A percentile compares a stretch with the other conserved stretches of the same genome.
Evolutionary conservation across 1,140 invertebrate genomes (phyloP).

Genomic region (Drosophila quadrilineata): DNA sequence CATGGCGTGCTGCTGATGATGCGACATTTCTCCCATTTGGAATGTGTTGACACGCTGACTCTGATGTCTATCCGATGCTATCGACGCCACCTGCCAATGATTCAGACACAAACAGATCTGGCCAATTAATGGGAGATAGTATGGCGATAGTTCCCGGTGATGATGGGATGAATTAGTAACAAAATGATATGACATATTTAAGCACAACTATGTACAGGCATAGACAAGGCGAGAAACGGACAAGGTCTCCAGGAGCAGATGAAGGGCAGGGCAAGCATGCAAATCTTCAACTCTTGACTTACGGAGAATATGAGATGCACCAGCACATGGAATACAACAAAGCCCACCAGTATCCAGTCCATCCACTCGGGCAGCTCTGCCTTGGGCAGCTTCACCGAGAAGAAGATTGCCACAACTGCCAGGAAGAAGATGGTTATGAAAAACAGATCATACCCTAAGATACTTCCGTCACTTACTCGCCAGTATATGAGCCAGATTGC

Average conservation of each 20-base stretch:
- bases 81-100: slow-evolving; percentile 86
- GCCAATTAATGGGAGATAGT: slow-evolving; percentile 56
- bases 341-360: slow-evolving; percentile 92
- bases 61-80: slow-evolving; percentile 87
- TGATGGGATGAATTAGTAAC: slow-evolving; percentile 65
- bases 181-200: slow-evolving; percentile 64
- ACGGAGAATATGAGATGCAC: slow-evolving; percentile 95
- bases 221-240: slow-evolving; percentile 59
- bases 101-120: slow-evolving; percentile 79
- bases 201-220: slow-evolving; percentile 55
- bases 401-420: slow-evolving; percentile 95
- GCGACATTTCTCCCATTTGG: slow-evolving; percentile 90
- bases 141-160: slow-evolving; percentile 32
- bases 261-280: too few species aligned
- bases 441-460: background rate
- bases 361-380: slow-evolving; percentile 92
- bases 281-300: too few species aligned
- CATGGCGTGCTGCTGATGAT: slow-evolving; percentile 83
- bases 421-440: slow-evolving; percentile 39
- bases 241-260: too few species aligned
- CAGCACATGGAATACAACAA: slow-evolving; percentile 93
- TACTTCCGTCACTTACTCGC: slow-evolving; percentile 86
- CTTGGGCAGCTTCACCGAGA: slow-evolving; percentile 92
- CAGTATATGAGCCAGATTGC: slow-evolving; percentile 95
- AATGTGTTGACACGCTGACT: slow-evolving; percentile 89